A percentile compares a stretch with the other conserved stretches of the same genome.
Conservation (phyloP, 2,888 invertebrate genomes). For the Ennomos erosarius region DNA sequence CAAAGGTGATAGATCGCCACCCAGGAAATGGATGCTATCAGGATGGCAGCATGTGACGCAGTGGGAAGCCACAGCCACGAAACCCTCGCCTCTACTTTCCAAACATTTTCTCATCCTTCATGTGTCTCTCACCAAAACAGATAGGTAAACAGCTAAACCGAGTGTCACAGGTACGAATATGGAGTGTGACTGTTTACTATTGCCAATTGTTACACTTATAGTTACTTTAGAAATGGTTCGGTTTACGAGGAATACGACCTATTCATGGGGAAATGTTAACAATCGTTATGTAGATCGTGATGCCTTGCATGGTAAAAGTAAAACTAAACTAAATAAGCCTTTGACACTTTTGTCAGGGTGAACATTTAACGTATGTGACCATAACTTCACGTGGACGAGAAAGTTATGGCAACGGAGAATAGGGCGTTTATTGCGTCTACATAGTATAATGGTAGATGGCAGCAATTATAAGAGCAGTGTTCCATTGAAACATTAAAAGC, state of each 20-base stretch:
- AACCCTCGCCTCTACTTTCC: constrained; percentile 2
- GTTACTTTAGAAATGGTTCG: constrained; percentile 36
- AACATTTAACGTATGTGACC: constrained; percentile 22
- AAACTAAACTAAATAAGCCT: constrained; percentile 32
- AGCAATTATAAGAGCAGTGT: constrained; percentile 42
- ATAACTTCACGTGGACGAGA: constrained; percentile 31
- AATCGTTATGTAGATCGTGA: constrained; percentile 27
- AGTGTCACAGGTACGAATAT: constrained; percentile 31
- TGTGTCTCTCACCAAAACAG: constrained; percentile 6
- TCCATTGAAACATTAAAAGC: constrained; percentile 21
- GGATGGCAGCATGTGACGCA: constrained; percentile 50
- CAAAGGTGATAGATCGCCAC: constrained; percentile 63
- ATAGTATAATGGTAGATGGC: constrained; percentile 42
- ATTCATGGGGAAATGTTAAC: constrained; percentile 36
- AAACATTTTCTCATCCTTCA: constrained; percentile 19
- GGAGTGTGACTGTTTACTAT: constrained; percentile 39
- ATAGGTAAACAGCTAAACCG: constrained; percentile 19
- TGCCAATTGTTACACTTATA: constrained; percentile 40
- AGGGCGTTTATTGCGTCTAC: constrained; percentile 33
- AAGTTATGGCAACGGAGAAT: constrained; percentile 37
- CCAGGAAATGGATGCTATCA: constrained; percentile 71
- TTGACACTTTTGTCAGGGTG: constrained; percentile 31
- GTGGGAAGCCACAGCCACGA: constrained; percentile 55
- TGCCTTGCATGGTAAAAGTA: constrained; percentile 31
- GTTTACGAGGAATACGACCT: constrained; percentile 29